Evolutionary conservation across 64 coral and sea anemone genomes (phyloP), one percentile per base, ranked within the genome.

Genomic region (Porites australiensis): DNA sequence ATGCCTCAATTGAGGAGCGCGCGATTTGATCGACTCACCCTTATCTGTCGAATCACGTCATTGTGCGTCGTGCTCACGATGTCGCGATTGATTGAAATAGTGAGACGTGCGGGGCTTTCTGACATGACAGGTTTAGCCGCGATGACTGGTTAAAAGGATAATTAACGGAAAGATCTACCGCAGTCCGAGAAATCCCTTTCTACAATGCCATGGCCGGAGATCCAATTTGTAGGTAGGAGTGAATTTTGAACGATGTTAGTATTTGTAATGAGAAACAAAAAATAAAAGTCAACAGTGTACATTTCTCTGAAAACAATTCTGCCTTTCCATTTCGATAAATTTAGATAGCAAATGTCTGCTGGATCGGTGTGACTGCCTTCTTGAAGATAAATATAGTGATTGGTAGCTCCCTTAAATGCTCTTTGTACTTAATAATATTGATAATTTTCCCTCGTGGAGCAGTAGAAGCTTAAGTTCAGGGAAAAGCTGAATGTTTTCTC

Each of bases 31-130:
- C 37, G 81, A 67, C 18, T 69, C 19, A 12, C 27, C 18, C 3
- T 84, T 84, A 84, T 84, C 81, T 49, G 81, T 6, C 81, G 61
- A 61, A 84, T 84, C 81, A 84, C 65, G 81, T 84, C 81, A 84
- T 68, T 84, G 81, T 84, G 81, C n/a, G 81, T 48, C 61, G 63
- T 46, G 43, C 45, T 68, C 46, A 69, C 61, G 69, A 68, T 84
- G 81, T 84, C 81, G 19, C 61, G 45, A 69, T 84, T 84, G 81
- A 84, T 63, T 68, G 81, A 68, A 69, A 45, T 22, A 13, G 6
- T 19, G 45, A 50, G 81, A 57, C 54, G 6, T 84, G 62, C 49
- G 63, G 62, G 81, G 69, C 69, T 84, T 84, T 51, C 81, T 68
- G 47, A 68, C 63, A 68, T 65, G 59, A 68, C 62, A 63, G 45